Conservation (phyloP, 1,140 invertebrate genomes). For the Drosophila funebris region DNA sequence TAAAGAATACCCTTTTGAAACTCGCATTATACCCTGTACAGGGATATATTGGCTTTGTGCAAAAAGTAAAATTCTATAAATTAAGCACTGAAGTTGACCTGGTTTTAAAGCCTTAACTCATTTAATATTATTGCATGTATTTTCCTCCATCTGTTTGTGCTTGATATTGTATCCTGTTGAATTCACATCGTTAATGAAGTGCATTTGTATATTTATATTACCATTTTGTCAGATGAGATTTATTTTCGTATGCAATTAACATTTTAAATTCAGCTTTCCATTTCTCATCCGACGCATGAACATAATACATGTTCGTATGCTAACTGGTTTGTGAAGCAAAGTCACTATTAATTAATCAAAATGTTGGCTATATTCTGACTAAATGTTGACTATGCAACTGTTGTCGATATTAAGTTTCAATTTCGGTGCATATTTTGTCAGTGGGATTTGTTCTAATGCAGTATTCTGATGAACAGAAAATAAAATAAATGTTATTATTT, state of each 20-base stretch:
- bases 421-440: background rate
- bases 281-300: constrained; percentile 36
- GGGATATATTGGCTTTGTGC: too few species aligned
- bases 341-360: constrained; percentile 29
- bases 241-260: constrained; percentile 75
- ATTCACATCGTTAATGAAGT: constrained; percentile 64
- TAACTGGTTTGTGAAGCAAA: constrained; percentile 15
- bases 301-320: constrained; percentile 3
- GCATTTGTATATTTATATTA: constrained; percentile 44
- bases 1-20: too few species aligned
- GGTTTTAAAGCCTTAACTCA: constrained; percentile 40
- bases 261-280: constrained; percentile 63
- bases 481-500: too few species aligned
- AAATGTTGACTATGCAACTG: constrained; percentile 4
- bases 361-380: background rate
- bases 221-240: constrained; percentile 58
- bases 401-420: constrained; percentile 3
- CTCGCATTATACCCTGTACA: too few species aligned
- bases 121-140: background rate
- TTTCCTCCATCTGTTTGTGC: background rate
- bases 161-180: too few species aligned
- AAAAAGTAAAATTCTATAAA: too few species aligned
- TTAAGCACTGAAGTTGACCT: constrained; percentile 34
- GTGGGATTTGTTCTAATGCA: too few species aligned
- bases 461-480: too few species aligned